Base-by-base conservation (phyloP, 2,797 vertebrate species). In the Danio albolineatus region DNA sequence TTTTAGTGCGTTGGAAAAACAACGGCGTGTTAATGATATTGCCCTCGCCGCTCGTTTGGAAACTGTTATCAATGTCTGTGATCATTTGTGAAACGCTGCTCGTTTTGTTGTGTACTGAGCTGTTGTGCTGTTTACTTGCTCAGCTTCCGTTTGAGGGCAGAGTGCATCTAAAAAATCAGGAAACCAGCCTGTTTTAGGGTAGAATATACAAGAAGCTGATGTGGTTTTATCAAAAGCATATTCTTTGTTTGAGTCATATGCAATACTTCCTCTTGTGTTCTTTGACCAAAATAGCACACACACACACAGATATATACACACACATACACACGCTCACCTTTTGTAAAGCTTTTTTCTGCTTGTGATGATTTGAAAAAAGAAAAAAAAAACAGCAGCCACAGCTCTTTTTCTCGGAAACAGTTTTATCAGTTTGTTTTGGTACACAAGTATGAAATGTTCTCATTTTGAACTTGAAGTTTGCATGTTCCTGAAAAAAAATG, bases 201-300 rank as follows among this genome's bases (percentile, higher is more conserved):
- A 90, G 92, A 95, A 93, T 94, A 93, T 91, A 92, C 90, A 94
- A 93, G 91, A 91, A 92, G 93, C 88, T 73, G 90, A 89, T 92
- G 93, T 91, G 93, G 92, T 94, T 94, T 93, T 91, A 94, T 93
- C 92, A 94, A 94, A 94, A 94, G 93, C 90, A 90, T 89, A 91
- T 92, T 93, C 92, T 94, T 94, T 94, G 92, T 94, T 93, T 93
- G 93, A 92, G 91, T 95, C 92, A 94, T 92, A 88, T 90, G 90
- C 92, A 86, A 89, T 91, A 91, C 91, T 94, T 94, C 93, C 92
- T 93, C 94, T 93, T 91, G 89, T 91, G 88, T 89, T 88, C 88
- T 87, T 84, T 82, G 79, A 88, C 91, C 90, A 91, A 94, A 95
- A 94, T 93, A 94, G 92, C 89, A 86, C 81, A 73, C 87, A 78